These are phyloP conservation scores for Erannis defoliaria DNA, from an alignment of 2,888 invertebrate species.

Conservation along the genomic window DNA sequence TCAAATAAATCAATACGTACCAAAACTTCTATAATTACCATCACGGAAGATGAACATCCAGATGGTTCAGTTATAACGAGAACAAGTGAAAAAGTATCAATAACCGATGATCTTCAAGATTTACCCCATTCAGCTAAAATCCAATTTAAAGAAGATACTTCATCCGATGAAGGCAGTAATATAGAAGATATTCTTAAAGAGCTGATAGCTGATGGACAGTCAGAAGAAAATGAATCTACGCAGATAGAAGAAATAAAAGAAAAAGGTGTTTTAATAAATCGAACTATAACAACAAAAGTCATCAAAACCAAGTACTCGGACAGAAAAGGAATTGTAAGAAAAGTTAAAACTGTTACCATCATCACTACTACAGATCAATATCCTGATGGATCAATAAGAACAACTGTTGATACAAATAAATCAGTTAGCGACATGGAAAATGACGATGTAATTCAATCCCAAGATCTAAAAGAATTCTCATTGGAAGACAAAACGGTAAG, in stretches of 20 bases:
- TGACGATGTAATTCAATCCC: slow-evolving; percentile 47
- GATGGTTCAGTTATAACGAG: slow-evolving; percentile 72
- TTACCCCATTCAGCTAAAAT: slow-evolving; percentile 12
- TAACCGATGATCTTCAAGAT: slow-evolving; percentile 62
- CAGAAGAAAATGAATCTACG: slow-evolving; percentile 58
- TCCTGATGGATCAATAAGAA: slow-evolving; percentile 67
- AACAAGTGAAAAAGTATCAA: slow-evolving; percentile 72
- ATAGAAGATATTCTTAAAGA: slow-evolving; percentile 56
- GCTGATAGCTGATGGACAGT: slow-evolving; percentile 51
- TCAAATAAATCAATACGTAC: slow-evolving; percentile 59
- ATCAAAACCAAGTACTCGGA: slow-evolving; percentile 66
- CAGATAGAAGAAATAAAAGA: slow-evolving; percentile 60
- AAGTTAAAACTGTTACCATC: slow-evolving; percentile 68
- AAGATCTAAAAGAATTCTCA: slow-evolving; percentile 59
- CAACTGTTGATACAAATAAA: slow-evolving; percentile 70
- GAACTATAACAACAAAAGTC: slow-evolving; percentile 65
- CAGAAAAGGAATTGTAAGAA: slow-evolving; percentile 53
- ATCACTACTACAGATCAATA: slow-evolving; percentile 73
- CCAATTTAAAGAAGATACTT: slow-evolving; percentile 19
- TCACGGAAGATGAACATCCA: slow-evolving; percentile 73
- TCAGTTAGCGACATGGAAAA: slow-evolving; percentile 66
- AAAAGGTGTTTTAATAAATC: slow-evolving; percentile 57
- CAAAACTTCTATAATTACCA: slow-evolving; percentile 68
- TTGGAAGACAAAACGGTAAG: slow-evolving; percentile 66
- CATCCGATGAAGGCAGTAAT: slow-evolving; percentile 39